Conservation (phyloP, 2,113 vertebrate species). For the Pollachius pollachius region DNA sequence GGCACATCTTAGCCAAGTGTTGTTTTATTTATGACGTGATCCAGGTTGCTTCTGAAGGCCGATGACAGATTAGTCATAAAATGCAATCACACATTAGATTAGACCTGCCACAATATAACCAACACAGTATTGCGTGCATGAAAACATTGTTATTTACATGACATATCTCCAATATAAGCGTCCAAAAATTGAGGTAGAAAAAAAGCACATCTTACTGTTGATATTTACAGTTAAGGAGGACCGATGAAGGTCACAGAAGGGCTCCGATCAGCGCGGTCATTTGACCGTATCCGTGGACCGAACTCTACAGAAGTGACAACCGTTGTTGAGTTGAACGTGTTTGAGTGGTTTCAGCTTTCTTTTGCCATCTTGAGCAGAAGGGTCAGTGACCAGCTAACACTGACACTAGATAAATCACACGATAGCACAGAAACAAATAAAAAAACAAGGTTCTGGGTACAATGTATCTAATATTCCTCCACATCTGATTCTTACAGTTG, state of each 20-base stretch:
- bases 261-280: slow-evolving; percentile 12
- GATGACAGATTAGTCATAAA: slow-evolving; percentile 38
- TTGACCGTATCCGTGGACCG: too few species aligned
- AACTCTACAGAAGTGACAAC: too few species aligned
- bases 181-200: slow-evolving; percentile 72
- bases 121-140: slow-evolving; percentile 47
- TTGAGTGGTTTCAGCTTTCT: too few species aligned
- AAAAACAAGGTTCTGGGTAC: too few species aligned
- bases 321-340: too few species aligned
- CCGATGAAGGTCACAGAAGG: slow-evolving; percentile 26
- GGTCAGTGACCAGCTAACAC: too few species aligned
- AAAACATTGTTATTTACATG: slow-evolving; percentile 28
- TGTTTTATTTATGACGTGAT: slow-evolving; percentile 69
- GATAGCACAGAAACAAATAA: too few species aligned
- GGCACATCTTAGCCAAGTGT: slow-evolving; percentile 41
- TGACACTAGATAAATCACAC: too few species aligned
- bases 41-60: slow-evolving; percentile 24
- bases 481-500: too few species aligned
- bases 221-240: slow-evolving; percentile 39
- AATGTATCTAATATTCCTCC: too few species aligned
- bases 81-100: slow-evolving; percentile 33
- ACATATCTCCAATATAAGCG: slow-evolving; percentile 39
- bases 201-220: slow-evolving; percentile 54
- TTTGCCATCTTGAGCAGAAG: too few species aligned
- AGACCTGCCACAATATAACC: slow-evolving; percentile 43